Evolutionary conservation across 1,140 invertebrate genomes (phyloP).

Genomic region (Drosophila fuyamai): DNA sequence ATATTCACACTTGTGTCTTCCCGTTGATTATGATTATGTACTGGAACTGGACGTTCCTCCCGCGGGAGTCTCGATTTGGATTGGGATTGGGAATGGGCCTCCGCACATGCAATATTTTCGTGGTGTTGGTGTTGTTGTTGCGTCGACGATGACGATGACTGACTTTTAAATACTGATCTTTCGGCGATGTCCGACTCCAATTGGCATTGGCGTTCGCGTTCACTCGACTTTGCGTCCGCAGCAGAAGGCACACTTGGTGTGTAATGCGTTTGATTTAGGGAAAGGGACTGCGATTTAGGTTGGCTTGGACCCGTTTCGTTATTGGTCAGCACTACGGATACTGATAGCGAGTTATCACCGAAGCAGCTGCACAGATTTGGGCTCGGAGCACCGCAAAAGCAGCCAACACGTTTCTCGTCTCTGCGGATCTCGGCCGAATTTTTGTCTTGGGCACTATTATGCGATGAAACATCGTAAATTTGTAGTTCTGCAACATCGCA

Average conservation of each 20-base stretch:
- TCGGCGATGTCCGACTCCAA: conserved; percentile 30
- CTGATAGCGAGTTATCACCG: conserved; percentile 72
- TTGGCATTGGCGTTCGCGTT: conserved; percentile 36
- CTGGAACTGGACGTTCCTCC: conserved; percentile 17
- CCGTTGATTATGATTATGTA: conserved; percentile 29
- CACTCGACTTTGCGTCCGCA: conserved; percentile 42
- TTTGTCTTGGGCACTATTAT: conserved; percentile 40
- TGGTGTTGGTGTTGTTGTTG: conserved; percentile 29
- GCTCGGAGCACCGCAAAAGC: conserved; percentile 57
- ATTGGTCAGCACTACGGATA: conserved; percentile 53
- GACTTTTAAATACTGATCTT: conserved; percentile 48
- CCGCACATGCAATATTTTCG: conserved; percentile 21
- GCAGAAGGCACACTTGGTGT: conserved; percentile 69
- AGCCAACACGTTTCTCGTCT: conserved; percentile 41
- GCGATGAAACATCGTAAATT: conserved; percentile 73
- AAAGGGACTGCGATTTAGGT: conserved; percentile 35
- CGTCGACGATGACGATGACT: conserved; percentile 38
- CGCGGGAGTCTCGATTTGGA: conserved; percentile 26
- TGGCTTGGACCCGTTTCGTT: conserved; percentile 50
- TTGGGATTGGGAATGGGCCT: conserved; percentile 14
- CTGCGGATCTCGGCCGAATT: conserved; percentile 34
- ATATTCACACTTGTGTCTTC: conserved; percentile 29
- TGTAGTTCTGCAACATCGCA: conserved; percentile 81
- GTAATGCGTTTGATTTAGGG: conserved; percentile 51
- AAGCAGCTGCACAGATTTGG: conserved; percentile 55